These are phyloP conservation scores for Datnioides undecimradiatus DNA, from an alignment of 2,113 vertebrate genomes.

Conservation along the genomic window DNA sequence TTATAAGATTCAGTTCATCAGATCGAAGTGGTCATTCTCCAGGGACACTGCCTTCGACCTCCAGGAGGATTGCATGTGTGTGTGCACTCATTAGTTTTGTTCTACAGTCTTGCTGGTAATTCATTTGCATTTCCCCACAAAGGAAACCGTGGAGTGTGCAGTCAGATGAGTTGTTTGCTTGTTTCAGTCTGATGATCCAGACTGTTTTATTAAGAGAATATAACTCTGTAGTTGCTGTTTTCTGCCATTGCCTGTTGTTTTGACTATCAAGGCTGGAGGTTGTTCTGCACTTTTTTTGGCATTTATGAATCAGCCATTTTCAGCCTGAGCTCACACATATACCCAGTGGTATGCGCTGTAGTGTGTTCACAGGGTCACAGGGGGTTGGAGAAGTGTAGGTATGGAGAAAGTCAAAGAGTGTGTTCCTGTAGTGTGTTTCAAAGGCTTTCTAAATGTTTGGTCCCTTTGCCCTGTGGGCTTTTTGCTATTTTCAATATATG, in stretches of 20 bases:
- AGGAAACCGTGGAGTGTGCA: background rate
- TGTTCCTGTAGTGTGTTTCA: constrained; percentile 61
- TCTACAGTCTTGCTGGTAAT: constrained; percentile 7
- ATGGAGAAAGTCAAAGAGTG: constrained; percentile 42
- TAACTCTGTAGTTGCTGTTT: constrained; percentile 1
- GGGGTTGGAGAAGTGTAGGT: constrained; percentile 29
- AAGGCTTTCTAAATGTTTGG: constrained; percentile 55
- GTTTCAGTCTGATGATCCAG: constrained; percentile 27
- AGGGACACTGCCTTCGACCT: constrained; percentile 24
- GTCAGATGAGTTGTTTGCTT: background rate
- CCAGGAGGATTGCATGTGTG: background rate
- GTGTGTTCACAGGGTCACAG: constrained; percentile 37
- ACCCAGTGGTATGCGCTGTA: constrained; percentile 17
- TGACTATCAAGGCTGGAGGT: constrained; percentile 39
- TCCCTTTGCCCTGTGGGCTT: constrained; percentile 50
- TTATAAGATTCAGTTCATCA: constrained; percentile 38
- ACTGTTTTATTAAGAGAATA: constrained; percentile 20
- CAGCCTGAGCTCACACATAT: constrained; percentile 32
- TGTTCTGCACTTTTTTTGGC: constrained; percentile 38
- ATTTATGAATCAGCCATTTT: constrained; percentile 62
- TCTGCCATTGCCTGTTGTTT: constrained; percentile 30
- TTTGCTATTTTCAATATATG: constrained; percentile 58
- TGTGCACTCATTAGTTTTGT: constrained; percentile 26
- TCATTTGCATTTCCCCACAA: constrained; percentile 41
- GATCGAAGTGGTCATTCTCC: constrained; percentile 43